These are phyloP conservation scores for Drosophila ustulata DNA, from an alignment of 2,888 invertebrate genomes.

Conservation along the genomic window DNA sequence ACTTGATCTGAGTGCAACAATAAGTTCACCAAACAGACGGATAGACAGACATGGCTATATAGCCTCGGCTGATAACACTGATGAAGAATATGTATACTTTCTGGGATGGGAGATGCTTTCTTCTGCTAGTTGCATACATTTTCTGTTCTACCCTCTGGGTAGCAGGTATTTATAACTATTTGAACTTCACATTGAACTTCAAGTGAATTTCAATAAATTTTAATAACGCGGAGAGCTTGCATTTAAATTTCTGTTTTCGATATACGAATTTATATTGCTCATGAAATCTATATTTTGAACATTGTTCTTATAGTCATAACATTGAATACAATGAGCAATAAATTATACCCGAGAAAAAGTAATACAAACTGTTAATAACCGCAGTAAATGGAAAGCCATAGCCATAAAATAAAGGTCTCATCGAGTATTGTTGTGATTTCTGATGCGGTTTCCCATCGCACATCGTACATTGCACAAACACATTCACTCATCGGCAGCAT, in stretches of 20 bases:
- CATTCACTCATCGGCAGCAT: constrained; percentile 34
- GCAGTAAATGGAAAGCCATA: constrained; percentile 71
- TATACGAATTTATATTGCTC: neutral
- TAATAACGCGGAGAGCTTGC: neutral
- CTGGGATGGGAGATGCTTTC: too few species aligned
- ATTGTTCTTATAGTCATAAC: too few species aligned
- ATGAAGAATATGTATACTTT: too few species aligned
- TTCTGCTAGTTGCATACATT: too few species aligned
- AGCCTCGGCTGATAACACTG: too few species aligned
- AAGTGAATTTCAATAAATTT: neutral
- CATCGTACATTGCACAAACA: constrained; percentile 17
- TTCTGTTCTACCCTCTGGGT: too few species aligned
- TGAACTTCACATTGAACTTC: neutral
- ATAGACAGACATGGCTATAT: too few species aligned
- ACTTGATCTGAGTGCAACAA: too few species aligned
- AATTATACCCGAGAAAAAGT: constrained; percentile 58
- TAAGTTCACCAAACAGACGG: too few species aligned
- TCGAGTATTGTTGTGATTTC: constrained; percentile 44
- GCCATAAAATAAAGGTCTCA: constrained; percentile 47
- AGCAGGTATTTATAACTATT: too few species aligned
- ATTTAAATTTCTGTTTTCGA: neutral
- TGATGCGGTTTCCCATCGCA: constrained; percentile 63
- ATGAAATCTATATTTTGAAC: too few species aligned
- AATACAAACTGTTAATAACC: constrained; percentile 53
- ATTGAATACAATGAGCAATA: too few species aligned